Evolutionary conservation across 2,113 vertebrate genomes (phyloP).

Genomic region (Sander lucioperca): DNA sequence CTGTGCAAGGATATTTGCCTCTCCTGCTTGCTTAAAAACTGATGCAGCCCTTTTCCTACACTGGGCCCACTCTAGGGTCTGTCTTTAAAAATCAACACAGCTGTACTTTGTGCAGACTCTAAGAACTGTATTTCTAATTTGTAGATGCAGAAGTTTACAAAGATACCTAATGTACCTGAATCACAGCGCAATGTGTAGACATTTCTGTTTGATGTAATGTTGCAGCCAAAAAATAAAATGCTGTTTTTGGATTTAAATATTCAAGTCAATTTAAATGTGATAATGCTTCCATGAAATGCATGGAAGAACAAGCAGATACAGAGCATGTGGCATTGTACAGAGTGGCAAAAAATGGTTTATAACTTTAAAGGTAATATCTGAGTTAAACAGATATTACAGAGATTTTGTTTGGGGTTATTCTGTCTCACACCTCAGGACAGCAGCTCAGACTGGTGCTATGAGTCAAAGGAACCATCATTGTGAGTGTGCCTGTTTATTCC

Average conservation of each 20-base stretch:
- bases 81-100: constrained; percentile 30
- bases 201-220: background rate
- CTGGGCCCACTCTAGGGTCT: constrained; percentile 11
- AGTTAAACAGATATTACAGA: constrained; percentile 5
- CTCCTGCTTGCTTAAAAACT: constrained; percentile 48
- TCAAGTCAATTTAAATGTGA: background rate
- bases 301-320: background rate
- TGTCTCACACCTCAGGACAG: constrained; percentile 22
- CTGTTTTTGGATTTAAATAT: background rate
- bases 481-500: constrained; percentile 31
- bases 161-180: background rate
- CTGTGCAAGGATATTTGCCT: constrained; percentile 57
- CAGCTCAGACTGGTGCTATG: constrained; percentile 33
- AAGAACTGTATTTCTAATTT: constrained; percentile 5
- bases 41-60: constrained; percentile 22
- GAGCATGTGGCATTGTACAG: background rate
- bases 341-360: background rate
- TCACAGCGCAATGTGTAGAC: background rate
- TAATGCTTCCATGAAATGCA: background rate
- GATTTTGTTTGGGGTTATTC: constrained; percentile 3
- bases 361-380: background rate
- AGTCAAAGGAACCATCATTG: constrained; percentile 48
- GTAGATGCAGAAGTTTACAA: constrained; percentile 12
- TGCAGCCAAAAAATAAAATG: background rate
- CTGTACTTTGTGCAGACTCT: background rate